Base-by-base conservation (phyloP, 2,113 vertebrate species). In the Apeltes quadracus region DNA sequence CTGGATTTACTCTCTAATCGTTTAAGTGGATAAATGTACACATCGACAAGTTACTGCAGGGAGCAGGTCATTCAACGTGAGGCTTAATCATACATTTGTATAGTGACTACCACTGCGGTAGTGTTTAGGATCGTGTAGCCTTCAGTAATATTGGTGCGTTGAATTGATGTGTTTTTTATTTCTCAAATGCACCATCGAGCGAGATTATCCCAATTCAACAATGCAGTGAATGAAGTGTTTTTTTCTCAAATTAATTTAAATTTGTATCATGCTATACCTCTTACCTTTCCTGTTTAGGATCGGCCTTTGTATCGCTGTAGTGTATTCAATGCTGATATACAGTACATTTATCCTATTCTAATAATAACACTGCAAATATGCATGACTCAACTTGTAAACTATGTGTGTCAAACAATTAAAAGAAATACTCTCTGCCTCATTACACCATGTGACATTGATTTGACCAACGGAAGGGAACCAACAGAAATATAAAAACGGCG, bases 311-410 rank as follows among this genome's bases (percentile, higher is more conserved):
- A 59, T 69, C 56, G 48, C 46, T 58, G n/a, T 65, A 69, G 57
- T 62, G 25, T 70, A 71, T 11, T 23, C 48, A 23, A 23, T 51
- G 48, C 22, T 68, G 29, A 58, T 66, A 32, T 4, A 18, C 55
- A 29, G 44, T 32, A 10, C 13, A 1, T 13, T 7, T 72, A 29
- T 79, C 80, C n/a, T 62, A 54, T 80, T 68, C 55, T 65, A 51
- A 70, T n/a, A 48, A 63, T 81, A 76, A 51, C n/a, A 44, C 50
- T 48, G 71, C 46, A 38, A 71, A 23, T 44, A 79, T 70, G 88
- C 83, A 84, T 84, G 86, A 75, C 16, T 64, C 65, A 75, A 69
- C 71, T 44, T 79, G 62, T 84, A 81, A 82, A 76, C 22, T 54
- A 62, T 76, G 59, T 59, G 18, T 72, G 70, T 79, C 34, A 39